Evolutionary conservation across 2,113 vertebrate species (phyloP).

Genomic region (Lycaon pictus): DNA sequence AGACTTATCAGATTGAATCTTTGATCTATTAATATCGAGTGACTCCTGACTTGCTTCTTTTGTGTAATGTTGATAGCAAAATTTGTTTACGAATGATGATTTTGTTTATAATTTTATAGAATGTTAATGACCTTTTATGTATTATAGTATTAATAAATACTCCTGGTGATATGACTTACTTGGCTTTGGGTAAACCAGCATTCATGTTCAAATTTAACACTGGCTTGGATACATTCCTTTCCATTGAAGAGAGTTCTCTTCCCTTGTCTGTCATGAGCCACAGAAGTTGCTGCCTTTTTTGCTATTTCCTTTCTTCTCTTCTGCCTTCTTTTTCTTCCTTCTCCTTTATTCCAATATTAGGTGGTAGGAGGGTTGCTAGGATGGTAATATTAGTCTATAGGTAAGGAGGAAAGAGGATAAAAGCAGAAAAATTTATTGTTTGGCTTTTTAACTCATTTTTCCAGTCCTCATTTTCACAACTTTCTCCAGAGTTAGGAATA

Average conservation of each 20-base stretch:
- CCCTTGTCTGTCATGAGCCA: background rate
- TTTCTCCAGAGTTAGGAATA: slow-evolving; percentile 7
- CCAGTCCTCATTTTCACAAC: background rate
- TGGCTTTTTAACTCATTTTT: background rate
- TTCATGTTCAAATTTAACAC: background rate
- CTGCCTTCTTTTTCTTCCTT: background rate
- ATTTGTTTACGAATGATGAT: background rate
- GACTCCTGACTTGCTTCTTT: slow-evolving; percentile 6
- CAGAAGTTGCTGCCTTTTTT: background rate
- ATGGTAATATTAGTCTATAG: background rate
- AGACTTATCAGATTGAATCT: background rate
- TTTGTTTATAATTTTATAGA: slow-evolving; percentile 27
- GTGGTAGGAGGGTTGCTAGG: background rate
- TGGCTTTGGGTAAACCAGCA: background rate
- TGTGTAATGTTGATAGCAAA: background rate
- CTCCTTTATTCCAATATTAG: slow-evolving; percentile 3
- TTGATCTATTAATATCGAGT: background rate
- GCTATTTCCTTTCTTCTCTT: background rate
- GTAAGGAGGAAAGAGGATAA: background rate
- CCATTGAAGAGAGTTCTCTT: background rate
- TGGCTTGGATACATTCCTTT: background rate
- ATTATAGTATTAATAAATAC: background rate
- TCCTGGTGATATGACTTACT: background rate
- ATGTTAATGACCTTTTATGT: background rate
- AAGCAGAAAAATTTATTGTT: background rate